Base-by-base conservation (phyloP, 1,140 invertebrate species). In the Drosophila mayri region DNA sequence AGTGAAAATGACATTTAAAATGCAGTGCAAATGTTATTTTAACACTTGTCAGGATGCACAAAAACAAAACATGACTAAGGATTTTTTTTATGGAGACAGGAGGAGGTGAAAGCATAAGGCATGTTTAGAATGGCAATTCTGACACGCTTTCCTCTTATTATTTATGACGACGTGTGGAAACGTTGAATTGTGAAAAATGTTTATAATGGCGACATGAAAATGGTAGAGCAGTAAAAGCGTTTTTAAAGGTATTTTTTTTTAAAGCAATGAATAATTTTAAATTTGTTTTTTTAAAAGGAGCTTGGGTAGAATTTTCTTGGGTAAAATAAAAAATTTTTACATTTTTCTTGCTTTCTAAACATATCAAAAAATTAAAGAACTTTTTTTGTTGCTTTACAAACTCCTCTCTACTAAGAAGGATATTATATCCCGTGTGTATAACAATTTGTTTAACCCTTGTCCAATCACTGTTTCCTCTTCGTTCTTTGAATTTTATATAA, bases 11-110 rank as follows among this genome's bases (percentile, higher is more conserved):
- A 38, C 70, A 80, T 74, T 80, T 68, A 43, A 74, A 74, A 80
- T 79, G 55, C 78, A 79, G 68, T 74, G 63, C 47, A 80, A 79
- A 79, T 79, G 76, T 79, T 79, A 74, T 79, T 79, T 79, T 72
- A 79, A 79, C 77, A 79, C 77, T 79, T 59, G 62, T 77, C 62
- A 60, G 38, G 58, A 30, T 63, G 40, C 67, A 58, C 30, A 72
- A 32, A 67, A 64, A 71, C 38, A 71, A 73, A 72, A 79, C 43
- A 73, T 54, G 35, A 78, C 47, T 40, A 4, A 25, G 35, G 35
- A 32, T 49, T 41, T 35, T 35, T 35, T 35, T 55, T 73, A 59
- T 58, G 50, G 12, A 52, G 40, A 38, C n/a, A 60, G 22, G 9
- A 32, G 43, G 41, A 35, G 43, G 49, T 20, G 18, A 44, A 20